These are phyloP conservation scores for Sebastes cheni DNA, from an alignment of 2,797 vertebrate genomes.

Conservation along the genomic window DNA sequence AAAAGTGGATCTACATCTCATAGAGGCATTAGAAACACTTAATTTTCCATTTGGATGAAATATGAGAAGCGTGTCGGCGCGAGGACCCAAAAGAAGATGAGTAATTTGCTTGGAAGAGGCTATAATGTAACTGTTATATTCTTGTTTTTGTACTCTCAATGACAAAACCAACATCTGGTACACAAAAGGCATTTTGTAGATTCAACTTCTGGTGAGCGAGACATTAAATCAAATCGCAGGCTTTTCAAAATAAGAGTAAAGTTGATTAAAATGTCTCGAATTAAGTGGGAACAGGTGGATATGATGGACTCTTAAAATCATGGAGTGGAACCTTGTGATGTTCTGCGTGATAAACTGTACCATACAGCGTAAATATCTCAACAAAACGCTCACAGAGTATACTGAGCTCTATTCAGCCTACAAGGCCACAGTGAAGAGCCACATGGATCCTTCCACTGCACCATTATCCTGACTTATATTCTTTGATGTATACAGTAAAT, in stretches of 20 bases:
- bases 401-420: background rate
- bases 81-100: constrained; percentile 5
- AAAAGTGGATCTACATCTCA: constrained; percentile 12
- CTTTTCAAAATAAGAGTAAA: background rate
- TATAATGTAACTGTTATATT: background rate
- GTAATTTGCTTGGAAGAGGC: constrained; percentile 9
- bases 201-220: background rate
- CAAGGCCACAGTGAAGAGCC: background rate
- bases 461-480: background rate
- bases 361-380: background rate
- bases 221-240: background rate
- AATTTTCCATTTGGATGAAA: constrained; percentile 45
- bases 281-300: background rate
- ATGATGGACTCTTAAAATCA: background rate
- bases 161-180: constrained; percentile 26
- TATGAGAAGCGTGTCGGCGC: constrained; percentile 8
- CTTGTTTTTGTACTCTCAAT: constrained; percentile 24
- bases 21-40: constrained; percentile 39
- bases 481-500: background rate
- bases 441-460: constrained; percentile 8
- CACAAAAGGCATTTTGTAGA: constrained; percentile 10
- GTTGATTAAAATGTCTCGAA: background rate
- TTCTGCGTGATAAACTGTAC: background rate
- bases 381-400: background rate
- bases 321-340: background rate